A percentile compares a stretch with the other conserved stretches of the same genome.
These are phyloP conservation scores for Acrobasis consociella DNA, from an alignment of 2,888 invertebrate genomes.

Conservation along the genomic window DNA sequence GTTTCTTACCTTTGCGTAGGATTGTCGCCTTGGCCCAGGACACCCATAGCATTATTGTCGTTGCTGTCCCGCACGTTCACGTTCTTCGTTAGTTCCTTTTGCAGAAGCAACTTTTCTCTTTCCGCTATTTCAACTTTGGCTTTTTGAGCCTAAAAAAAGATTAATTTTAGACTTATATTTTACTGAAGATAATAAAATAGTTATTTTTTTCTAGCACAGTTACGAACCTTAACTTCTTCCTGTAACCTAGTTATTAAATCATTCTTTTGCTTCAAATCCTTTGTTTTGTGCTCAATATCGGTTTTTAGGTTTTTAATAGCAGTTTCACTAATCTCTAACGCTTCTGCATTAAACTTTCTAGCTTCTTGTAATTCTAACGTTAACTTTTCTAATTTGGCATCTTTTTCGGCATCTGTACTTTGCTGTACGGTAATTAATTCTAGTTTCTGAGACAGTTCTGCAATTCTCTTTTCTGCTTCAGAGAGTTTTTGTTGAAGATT, in stretches of 20 bases:
- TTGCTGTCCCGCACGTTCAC: slow-evolving; percentile 64
- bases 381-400: slow-evolving; percentile 68
- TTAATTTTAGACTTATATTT: background rate
- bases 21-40: slow-evolving; percentile 64
- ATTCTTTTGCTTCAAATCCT: slow-evolving; percentile 67
- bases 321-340: slow-evolving; percentile 61
- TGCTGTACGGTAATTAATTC: slow-evolving; percentile 70
- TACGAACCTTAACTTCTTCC: slow-evolving; percentile 68
- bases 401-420: slow-evolving; percentile 64
- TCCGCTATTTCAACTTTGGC: slow-evolving; percentile 67
- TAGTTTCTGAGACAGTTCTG: slow-evolving; percentile 69
- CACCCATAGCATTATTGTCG: slow-evolving; percentile 64
- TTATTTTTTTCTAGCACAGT: slow-evolving; percentile 9
- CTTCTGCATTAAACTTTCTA: slow-evolving; percentile 62
- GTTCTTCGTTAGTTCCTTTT: slow-evolving; percentile 60
- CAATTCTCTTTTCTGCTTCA: slow-evolving; percentile 60
- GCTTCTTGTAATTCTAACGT: slow-evolving; percentile 68
- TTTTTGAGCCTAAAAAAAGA: slow-evolving; percentile 58
- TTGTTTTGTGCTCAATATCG: slow-evolving; percentile 67
- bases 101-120: slow-evolving; percentile 63
- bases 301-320: slow-evolving; percentile 61
- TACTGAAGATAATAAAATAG: background rate
- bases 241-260: slow-evolving; percentile 63
- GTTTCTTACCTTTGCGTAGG: slow-evolving; percentile 56
- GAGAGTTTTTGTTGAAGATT: slow-evolving; percentile 62